phyloP scores from a whole-genome alignment of 2,113 vertebrate species.

The Alouatta palliata region DNA sequence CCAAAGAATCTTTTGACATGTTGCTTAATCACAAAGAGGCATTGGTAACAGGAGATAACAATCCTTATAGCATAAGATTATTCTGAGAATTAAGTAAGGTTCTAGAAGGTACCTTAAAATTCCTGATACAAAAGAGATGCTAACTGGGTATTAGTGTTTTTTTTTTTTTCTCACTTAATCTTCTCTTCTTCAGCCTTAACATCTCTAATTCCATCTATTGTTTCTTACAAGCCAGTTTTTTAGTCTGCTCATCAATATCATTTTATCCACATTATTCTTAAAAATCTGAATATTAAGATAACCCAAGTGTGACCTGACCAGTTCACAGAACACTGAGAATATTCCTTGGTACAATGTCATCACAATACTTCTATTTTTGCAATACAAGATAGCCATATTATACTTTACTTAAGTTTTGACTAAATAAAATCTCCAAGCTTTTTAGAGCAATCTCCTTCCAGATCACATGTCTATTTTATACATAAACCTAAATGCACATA shows the following conservation, averaged over 20 bases:
- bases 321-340: not conserved
- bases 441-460: not conserved
- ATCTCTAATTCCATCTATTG: not conserved
- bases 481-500: not conserved
- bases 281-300: not conserved
- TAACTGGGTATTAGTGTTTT: not conserved
- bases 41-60: not conserved
- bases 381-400: not conserved
- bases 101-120: not conserved
- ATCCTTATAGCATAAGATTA: not conserved
- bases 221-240: not conserved
- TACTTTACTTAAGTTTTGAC: not conserved
- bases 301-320: not conserved
- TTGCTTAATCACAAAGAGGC: not conserved
- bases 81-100: not conserved
- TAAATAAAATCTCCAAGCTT: slow-evolving; percentile 21
- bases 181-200: not conserved
- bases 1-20: not conserved
- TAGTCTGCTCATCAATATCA: not conserved
- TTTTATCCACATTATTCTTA: not conserved
- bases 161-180: not conserved
- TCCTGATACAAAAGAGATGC: not conserved
- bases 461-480: not conserved
- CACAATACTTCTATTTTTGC: not conserved
- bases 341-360: not conserved